Evolutionary conservation across 2,113 vertebrate species (phyloP).

Genomic region (Psittacus erithacus): DNA sequence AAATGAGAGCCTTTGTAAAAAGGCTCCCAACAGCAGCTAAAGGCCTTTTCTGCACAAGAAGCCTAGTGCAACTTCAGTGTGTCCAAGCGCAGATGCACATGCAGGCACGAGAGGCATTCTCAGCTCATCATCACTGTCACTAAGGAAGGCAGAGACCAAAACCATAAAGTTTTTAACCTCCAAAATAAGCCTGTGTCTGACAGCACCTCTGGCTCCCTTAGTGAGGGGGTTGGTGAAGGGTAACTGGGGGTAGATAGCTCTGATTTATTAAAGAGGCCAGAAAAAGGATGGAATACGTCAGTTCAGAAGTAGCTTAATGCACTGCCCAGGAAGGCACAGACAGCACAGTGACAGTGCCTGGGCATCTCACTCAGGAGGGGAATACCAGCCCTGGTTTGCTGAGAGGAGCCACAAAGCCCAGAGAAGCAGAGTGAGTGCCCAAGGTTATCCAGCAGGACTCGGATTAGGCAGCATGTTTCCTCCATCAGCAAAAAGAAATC

Average conservation of each 20-base stretch:
- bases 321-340: not conserved
- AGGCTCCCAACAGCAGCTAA: not conserved
- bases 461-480: not conserved
- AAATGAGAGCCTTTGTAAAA: not conserved
- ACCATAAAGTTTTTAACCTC: not conserved
- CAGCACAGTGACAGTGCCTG: not conserved
- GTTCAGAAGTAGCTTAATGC: not conserved
- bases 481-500: slow-evolving; percentile 20
- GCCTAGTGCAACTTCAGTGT: not conserved
- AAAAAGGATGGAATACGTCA: not conserved
- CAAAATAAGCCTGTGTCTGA: not conserved
- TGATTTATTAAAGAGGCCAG: not conserved
- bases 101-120: not conserved
- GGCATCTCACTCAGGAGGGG: not conserved
- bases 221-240: not conserved
- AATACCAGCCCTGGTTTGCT: not conserved
- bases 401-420: not conserved
- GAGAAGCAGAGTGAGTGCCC: not conserved
- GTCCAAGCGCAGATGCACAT: rapidly evolving
- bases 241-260: not conserved
- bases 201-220: not conserved
- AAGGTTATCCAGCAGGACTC: not conserved
- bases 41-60: not conserved
- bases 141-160: not conserved
- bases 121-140: not conserved